Evolutionary conservation across 2,888 invertebrate species (phyloP).

Genomic region (Crocallis elinguaria): DNA sequence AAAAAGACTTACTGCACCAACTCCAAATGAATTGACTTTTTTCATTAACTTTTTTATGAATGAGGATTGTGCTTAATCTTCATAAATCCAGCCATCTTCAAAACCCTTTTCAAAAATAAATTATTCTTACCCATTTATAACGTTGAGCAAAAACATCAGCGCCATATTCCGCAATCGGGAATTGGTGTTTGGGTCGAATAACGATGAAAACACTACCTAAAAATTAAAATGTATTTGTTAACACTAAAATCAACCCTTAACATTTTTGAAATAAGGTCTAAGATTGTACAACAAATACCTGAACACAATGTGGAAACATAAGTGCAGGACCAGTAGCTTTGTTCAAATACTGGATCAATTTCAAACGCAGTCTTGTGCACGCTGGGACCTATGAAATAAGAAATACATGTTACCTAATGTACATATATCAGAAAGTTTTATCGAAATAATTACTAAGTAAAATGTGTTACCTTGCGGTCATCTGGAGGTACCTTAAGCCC

Average conservation of each 20-base stretch:
- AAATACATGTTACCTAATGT: not conserved
- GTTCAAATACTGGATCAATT: constrained; percentile 92
- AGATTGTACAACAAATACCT: constrained; percentile 74
- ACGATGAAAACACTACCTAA: constrained; percentile 93
- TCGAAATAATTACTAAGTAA: not conserved
- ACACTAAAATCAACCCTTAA: constrained; percentile 5
- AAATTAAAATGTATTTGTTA: constrained; percentile 18
- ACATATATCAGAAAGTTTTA: not conserved
- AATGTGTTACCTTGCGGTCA: constrained; percentile 86
- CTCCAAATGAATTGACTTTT: too few relatives aligned
- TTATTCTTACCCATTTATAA: constrained; percentile 89
- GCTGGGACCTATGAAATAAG: constrained; percentile 86
- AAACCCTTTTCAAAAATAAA: too few relatives aligned
- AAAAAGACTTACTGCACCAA: too few relatives aligned
- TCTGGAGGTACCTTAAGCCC: constrained; percentile 86
- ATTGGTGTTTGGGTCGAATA: constrained; percentile 94
- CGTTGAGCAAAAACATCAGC: constrained; percentile 91
- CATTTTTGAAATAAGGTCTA: not conserved
- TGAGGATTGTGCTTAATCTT: too few relatives aligned
- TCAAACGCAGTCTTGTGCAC: constrained; percentile 92
- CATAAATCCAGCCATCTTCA: too few relatives aligned
- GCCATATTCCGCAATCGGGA: constrained; percentile 92
- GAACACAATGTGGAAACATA: constrained; percentile 92
- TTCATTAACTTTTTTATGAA: too few relatives aligned
- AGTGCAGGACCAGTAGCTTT: constrained; percentile 89